Evolutionary conservation across 2,888 invertebrate genomes (phyloP).

Genomic region (Mimumesa dahlbomi): DNA sequence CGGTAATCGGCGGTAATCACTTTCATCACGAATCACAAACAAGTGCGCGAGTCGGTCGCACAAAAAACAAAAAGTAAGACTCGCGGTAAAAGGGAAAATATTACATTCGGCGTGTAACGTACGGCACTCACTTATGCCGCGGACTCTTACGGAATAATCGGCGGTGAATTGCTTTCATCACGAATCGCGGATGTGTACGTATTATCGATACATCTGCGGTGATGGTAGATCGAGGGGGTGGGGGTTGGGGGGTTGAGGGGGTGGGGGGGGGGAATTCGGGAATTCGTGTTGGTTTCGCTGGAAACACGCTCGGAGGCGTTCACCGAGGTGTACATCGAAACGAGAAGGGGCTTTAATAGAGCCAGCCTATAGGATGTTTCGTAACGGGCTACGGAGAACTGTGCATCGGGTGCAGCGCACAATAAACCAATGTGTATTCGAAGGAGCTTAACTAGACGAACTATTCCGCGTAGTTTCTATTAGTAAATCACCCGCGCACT

Average conservation of each 20-base stretch:
- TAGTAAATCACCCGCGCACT: slow-evolving; percentile 69
- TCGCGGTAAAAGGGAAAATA: too few relatives aligned
- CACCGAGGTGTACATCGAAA: slow-evolving; percentile 43
- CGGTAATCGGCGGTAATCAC: background rate
- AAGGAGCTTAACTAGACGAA: slow-evolving; percentile 68
- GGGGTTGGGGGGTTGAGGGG: too few relatives aligned
- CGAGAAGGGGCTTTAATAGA: slow-evolving; percentile 55
- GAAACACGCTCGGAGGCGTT: slow-evolving; percentile 59
- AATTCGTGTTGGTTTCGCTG: slow-evolving; percentile 38
- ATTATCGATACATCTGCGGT: slow-evolving; percentile 66
- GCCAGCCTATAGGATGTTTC: slow-evolving; percentile 40
- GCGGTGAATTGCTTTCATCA: slow-evolving; percentile 45
- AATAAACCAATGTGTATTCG: slow-evolving; percentile 67
- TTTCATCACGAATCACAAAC: background rate
- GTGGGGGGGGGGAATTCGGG: too few relatives aligned
- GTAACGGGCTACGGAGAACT: slow-evolving; percentile 11
- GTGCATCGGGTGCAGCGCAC: slow-evolving; percentile 58
- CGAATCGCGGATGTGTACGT: slow-evolving; percentile 50
- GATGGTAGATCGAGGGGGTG: too few relatives aligned
- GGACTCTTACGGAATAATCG: slow-evolving; percentile 23
- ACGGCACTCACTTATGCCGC: background rate
- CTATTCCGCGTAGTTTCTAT: slow-evolving; percentile 72
- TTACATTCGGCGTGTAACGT: too few relatives aligned
- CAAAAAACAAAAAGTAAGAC: too few relatives aligned
- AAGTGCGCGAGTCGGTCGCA: too few relatives aligned